Evolutionary conservation across 30 jellyfish, hydroid and myxozoan genomes (phyloP).

Genomic region (Rhopilema esculentum): DNA sequence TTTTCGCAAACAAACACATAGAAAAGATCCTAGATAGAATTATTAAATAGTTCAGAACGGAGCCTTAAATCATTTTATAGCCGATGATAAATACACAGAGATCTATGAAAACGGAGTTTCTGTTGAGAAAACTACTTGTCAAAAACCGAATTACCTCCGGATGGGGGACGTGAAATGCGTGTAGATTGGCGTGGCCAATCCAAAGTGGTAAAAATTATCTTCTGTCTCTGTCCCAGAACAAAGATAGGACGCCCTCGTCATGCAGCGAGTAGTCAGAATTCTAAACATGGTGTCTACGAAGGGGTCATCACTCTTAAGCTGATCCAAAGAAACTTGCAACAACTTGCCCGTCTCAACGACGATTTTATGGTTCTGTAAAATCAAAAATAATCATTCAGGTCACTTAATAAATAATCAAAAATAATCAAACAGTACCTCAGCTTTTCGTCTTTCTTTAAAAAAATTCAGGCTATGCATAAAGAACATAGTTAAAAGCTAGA

Average conservation of each 20-base stretch:
- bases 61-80: neutral
- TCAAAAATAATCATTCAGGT: too few relatives aligned
- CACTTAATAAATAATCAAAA: neutral
- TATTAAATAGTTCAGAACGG: neutral
- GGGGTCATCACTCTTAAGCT: slow-evolving; percentile 81
- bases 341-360: slow-evolving; percentile 80
- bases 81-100: too few relatives aligned
- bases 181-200: slow-evolving; percentile 96
- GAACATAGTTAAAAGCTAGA: too few relatives aligned
- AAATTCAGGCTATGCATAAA: too few relatives aligned
- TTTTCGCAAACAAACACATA: neutral
- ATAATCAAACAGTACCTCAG: too few relatives aligned
- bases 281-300: slow-evolving; percentile 86
- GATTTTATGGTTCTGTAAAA: slow-evolving; percentile 69
- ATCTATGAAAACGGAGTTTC: too few relatives aligned
- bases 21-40: neutral
- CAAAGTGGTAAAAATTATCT: slow-evolving; percentile 86
- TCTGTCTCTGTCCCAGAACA: slow-evolving; percentile 89
- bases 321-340: slow-evolving; percentile 77
- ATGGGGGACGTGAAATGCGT: slow-evolving; percentile 99
- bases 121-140: too few relatives aligned
- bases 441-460: too few relatives aligned
- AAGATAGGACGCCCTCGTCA: slow-evolving; percentile 91
- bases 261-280: slow-evolving; percentile 91
- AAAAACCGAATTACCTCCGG: slow-evolving; percentile 93